Conservation (phyloP, 2,888 invertebrate genomes). For the Actias luna region DNA sequence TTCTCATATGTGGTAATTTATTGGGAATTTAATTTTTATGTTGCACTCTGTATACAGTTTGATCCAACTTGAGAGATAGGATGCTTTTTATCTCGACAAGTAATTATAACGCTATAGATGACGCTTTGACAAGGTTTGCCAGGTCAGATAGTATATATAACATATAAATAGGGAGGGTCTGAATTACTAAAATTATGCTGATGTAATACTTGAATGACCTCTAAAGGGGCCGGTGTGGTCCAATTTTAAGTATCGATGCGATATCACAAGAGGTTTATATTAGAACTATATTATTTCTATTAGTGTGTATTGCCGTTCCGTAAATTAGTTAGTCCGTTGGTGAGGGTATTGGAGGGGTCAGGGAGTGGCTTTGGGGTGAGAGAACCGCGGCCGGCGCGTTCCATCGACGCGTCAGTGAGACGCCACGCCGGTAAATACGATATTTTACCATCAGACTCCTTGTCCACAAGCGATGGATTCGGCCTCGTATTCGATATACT, state of each 20-base stretch:
- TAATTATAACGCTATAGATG: too few relatives aligned
- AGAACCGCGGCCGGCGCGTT: conserved; percentile 81
- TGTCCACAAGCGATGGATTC: conserved; percentile 86
- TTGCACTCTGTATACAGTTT: too few relatives aligned
- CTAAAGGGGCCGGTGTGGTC: too few relatives aligned
- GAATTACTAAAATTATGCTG: too few relatives aligned
- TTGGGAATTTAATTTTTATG: too few relatives aligned
- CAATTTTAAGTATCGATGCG: neutral
- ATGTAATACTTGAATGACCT: too few relatives aligned
- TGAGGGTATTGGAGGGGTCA: neutral
- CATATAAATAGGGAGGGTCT: too few relatives aligned
- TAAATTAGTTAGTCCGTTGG: conserved; percentile 4
- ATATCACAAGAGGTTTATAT: neutral
- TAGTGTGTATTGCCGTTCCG: conserved; percentile 1
- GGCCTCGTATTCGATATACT: conserved; percentile 89
- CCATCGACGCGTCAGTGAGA: conserved; percentile 81
- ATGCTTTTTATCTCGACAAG: too few relatives aligned
- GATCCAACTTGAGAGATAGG: too few relatives aligned
- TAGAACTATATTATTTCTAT: neutral
- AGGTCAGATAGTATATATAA: too few relatives aligned
- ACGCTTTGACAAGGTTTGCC: too few relatives aligned
- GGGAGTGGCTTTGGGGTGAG: conserved; percentile 18
- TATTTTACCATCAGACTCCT: conserved; percentile 66
- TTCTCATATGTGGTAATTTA: too few relatives aligned
- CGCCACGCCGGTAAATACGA: conserved; percentile 88